Evolutionary conservation across 2,888 invertebrate genomes (phyloP), one percentile per base, ranked within the genome.

Genomic region (Tineola bisselliella): DNA sequence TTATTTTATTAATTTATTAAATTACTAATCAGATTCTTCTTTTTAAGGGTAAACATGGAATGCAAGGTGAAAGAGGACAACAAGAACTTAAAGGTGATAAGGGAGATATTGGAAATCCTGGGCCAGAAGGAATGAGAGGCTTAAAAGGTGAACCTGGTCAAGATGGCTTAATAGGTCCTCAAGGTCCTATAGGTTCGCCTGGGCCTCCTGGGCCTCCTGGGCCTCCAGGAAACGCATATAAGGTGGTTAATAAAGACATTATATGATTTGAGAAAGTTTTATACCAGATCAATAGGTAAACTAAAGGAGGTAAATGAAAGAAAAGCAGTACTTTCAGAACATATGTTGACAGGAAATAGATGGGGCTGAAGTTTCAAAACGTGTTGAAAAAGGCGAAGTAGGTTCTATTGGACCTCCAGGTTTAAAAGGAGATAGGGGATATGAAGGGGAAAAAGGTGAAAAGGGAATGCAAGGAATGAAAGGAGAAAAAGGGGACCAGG

Each of bases 101-200:
- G 64, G 95, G 95, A 57, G 82, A 89, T 19, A 91, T 91, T 65
- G 96, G 96, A 0, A 62, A 17, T 12, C 69, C 70, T 8, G 82
- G 83, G 0, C 67, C 13, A 10, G 71, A 76, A 59, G 83, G 83
- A 10, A 73, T 90, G 3, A 84, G 89, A 61, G 94, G 94, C 3
- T 65, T 71, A 12, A 89, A 92, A 72, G 94, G 94, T 63, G 93
- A 94, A 66, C 88, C 91, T 0, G 94, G 94, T 17, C 80, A 75
- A 64, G 88, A 91, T 65, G 94, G 94, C 30, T 70, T 73, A 0
- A 67, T 81, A 15, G 94, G 92, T n/a, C 67, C 87, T 0, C 89
- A 88, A 66, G 93, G 93, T n/a, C 75, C 78, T 0, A 84, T 84
- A 65, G 92, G 93, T 11, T 69, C 73, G 0, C 68, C 76, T n/a